Conservation (phyloP, 2,888 invertebrate species). For the Eumacrocentrus americanus region DNA sequence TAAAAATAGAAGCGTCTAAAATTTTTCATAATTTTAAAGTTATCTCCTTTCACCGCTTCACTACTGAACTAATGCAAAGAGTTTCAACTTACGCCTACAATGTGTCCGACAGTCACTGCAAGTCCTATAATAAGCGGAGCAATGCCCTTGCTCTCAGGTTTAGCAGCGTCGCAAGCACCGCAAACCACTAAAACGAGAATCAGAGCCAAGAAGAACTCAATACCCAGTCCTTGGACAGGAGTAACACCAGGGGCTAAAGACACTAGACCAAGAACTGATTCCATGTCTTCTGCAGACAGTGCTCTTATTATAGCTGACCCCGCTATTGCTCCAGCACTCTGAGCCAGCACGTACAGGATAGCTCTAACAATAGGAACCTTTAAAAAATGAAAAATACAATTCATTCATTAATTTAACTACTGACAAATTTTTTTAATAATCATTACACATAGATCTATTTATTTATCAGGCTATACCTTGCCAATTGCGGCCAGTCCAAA, state of each 20-base stretch:
- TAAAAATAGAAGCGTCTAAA: too few relatives aligned
- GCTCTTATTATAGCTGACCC: slow-evolving; percentile 79
- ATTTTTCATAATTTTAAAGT: too few relatives aligned
- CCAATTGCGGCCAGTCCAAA: slow-evolving; percentile 79
- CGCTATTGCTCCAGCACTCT: slow-evolving; percentile 82
- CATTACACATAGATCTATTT: not conserved
- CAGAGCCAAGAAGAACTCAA: slow-evolving; percentile 90
- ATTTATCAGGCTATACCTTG: slow-evolving; percentile 61
- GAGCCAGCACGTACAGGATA: slow-evolving; percentile 79
- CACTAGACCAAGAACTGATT: slow-evolving; percentile 74
- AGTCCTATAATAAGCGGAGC: slow-evolving; percentile 89
- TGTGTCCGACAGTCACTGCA: slow-evolving; percentile 82
- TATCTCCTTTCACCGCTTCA: too few relatives aligned
- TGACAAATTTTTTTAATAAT: slow-evolving; percentile 5
- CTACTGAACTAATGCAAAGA: not conserved
- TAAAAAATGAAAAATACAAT: too few relatives aligned
- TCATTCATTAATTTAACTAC: too few relatives aligned
- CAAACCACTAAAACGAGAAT: slow-evolving; percentile 89
- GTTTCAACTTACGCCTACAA: slow-evolving; percentile 74
- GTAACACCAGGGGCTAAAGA: slow-evolving; percentile 68
- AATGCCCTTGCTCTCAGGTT: slow-evolving; percentile 79
- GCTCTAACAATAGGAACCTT: slow-evolving; percentile 73
- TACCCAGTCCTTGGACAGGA: slow-evolving; percentile 81
- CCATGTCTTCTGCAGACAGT: slow-evolving; percentile 69
- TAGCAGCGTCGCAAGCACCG: slow-evolving; percentile 82